A percentile compares a stretch with the other conserved stretches of the same genome.
Conservation (phyloP, 2,888 invertebrate species). For the Drosophila longiperda region DNA sequence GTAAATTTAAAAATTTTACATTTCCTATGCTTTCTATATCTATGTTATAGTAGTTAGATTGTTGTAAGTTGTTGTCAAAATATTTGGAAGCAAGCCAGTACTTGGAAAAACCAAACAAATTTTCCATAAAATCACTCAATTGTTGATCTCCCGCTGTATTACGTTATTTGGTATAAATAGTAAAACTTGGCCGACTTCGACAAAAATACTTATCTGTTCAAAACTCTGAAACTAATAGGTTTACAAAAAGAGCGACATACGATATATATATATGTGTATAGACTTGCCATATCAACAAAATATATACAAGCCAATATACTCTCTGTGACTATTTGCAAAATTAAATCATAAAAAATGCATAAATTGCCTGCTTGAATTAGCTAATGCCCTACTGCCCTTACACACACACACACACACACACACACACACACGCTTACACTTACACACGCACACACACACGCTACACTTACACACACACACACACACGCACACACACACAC, state of each 20-base stretch:
- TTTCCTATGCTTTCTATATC: background rate
- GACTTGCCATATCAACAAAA: background rate
- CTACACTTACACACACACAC: background rate
- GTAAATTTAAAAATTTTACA: background rate
- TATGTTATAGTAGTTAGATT: background rate
- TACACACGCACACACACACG: background rate
- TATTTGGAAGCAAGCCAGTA: background rate
- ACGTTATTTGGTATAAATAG: background rate
- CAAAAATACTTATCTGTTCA: background rate
- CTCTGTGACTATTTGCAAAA: background rate
- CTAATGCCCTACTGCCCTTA: background rate
- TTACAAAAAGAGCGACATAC: background rate
- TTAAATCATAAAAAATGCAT: constrained; percentile 58
- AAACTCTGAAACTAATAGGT: background rate
- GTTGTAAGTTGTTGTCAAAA: background rate
- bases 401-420: background rate
- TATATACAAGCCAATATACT: background rate
- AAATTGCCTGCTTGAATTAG: constrained; percentile 23
- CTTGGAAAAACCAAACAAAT: background rate
- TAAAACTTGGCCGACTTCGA: background rate
- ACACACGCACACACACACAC: background rate
- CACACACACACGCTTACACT: no score
- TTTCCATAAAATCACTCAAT: background rate
- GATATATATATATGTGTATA: background rate
- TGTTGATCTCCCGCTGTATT: background rate